A percentile compares a stretch with the other conserved stretches of the same genome.
Evolutionary conservation across 2,888 invertebrate species (phyloP).

Genomic region (Drosophila antonietae): DNA sequence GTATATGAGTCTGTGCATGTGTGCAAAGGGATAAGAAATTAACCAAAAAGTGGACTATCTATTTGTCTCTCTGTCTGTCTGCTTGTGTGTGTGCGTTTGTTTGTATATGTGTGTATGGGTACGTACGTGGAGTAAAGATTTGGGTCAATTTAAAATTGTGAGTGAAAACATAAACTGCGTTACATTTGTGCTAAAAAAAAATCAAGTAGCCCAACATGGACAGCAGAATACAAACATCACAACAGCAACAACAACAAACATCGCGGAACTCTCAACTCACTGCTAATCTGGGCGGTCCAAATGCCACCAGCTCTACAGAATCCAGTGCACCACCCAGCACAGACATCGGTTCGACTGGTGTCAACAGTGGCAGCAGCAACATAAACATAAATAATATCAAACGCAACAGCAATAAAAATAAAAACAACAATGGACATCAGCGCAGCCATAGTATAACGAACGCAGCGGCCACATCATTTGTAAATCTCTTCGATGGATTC

Average conservation of each 20-base stretch:
- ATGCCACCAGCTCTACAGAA: constrained; percentile 53
- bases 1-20: constrained; percentile 14
- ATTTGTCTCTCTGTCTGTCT: constrained; percentile 31
- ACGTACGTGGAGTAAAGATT: constrained; percentile 63
- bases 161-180: constrained; percentile 49
- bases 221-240: constrained; percentile 49
- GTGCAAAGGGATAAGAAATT: constrained; percentile 48
- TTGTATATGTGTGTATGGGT: constrained; percentile 40
- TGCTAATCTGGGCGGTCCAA: constrained; percentile 64
- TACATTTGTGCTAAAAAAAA: constrained; percentile 28
- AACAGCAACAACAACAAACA: constrained; percentile 55
- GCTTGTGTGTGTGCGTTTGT: constrained; percentile 32
- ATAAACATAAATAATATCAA: constrained; percentile 26
- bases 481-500: constrained; percentile 82
- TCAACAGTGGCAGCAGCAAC: background rate
- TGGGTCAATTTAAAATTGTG: constrained; percentile 63
- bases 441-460: constrained; percentile 79
- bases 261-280: constrained; percentile 60
- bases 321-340: constrained; percentile 12
- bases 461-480: constrained; percentile 77
- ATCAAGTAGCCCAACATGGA: constrained; percentile 43
- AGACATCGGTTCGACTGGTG: constrained; percentile 17
- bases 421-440: constrained; percentile 61
- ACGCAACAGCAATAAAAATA: constrained; percentile 48
- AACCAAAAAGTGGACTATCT: constrained; percentile 43